Evolutionary conservation across 2,888 invertebrate species (phyloP).

Genomic region (Panopea generosa): DNA sequence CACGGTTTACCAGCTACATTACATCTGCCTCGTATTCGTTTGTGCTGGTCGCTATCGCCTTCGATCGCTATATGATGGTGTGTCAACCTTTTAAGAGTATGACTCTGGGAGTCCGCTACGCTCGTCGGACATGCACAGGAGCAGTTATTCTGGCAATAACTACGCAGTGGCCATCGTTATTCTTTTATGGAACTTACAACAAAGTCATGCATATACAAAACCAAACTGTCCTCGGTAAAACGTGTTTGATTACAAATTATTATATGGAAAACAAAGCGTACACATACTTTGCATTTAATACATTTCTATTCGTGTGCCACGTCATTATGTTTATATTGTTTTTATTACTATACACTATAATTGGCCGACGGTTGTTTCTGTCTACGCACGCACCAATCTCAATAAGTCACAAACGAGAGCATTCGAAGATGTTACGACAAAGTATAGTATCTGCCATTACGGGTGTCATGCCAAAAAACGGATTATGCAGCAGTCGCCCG

Average conservation of each 20-base stretch:
- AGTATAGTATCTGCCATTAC: slow-evolving; percentile 51
- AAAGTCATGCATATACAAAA: slow-evolving; percentile 2
- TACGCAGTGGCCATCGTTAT: slow-evolving; percentile 47
- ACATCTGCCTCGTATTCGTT: slow-evolving; percentile 52
- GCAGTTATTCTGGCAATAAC: slow-evolving; percentile 29
- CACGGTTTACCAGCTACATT: slow-evolving; percentile 41
- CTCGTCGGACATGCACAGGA: slow-evolving; percentile 37
- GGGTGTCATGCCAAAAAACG: slow-evolving; percentile 27
- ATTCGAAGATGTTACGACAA: slow-evolving; percentile 18
- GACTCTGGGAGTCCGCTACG: slow-evolving; percentile 36
- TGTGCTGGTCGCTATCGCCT: slow-evolving; percentile 51
- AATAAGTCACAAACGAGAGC: background rate
- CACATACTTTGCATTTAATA: slow-evolving; percentile 32
- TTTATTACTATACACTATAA: slow-evolving; percentile 38
- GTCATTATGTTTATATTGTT: slow-evolving; percentile 41
- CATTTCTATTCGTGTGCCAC: slow-evolving; percentile 48
- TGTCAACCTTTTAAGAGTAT: slow-evolving; percentile 52
- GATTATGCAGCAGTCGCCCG: slow-evolving; percentile 34
- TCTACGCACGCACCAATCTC: slow-evolving; percentile 18
- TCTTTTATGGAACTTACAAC: slow-evolving; percentile 51
- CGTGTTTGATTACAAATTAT: slow-evolving; percentile 41
- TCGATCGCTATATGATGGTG: slow-evolving; percentile 53
- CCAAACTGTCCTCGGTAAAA: slow-evolving; percentile 29
- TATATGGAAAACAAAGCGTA: slow-evolving; percentile 30
- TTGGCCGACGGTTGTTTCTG: slow-evolving; percentile 46